phyloP scores from a whole-genome alignment of 1,140 invertebrate genomes.

The Semibalanus balanoides region DNA sequence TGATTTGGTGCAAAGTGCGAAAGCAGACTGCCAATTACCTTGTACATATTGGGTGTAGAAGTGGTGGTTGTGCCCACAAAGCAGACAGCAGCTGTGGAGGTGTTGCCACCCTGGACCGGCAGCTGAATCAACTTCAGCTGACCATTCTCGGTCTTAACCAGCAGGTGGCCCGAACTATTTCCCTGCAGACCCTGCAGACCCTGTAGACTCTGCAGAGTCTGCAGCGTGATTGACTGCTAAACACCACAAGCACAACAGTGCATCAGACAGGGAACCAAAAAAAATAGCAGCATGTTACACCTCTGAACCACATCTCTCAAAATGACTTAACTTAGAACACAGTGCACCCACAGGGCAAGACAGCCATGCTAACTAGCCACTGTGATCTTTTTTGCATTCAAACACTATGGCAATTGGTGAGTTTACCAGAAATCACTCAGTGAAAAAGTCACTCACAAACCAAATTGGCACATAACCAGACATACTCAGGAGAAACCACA shows the following conservation, averaged over 20 bases:
- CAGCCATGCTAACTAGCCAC: too few species aligned
- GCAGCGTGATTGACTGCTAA: constrained; percentile 58
- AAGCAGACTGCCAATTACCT: neutral
- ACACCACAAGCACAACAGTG: constrained; percentile 10
- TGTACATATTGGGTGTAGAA: constrained; percentile 3
- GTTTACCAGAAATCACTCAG: too few species aligned
- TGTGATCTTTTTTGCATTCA: too few species aligned
- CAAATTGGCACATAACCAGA: too few species aligned
- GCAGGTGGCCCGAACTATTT: constrained; percentile 68
- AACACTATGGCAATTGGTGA: too few species aligned
- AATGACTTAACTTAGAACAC: too few species aligned
- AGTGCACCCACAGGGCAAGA: too few species aligned
- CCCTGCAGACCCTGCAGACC: constrained; percentile 62
- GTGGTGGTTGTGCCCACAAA: neutral
- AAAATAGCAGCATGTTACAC: too few species aligned
- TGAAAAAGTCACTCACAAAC: too few species aligned
- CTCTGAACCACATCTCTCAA: too few species aligned
- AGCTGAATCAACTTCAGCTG: constrained; percentile 66
- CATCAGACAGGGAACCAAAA: constrained; percentile 19
- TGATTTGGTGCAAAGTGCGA: too few species aligned
- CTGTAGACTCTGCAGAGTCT: constrained; percentile 64
- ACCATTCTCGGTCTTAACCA: constrained; percentile 89
- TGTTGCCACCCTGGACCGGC: constrained; percentile 37
- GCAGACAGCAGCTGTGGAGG: constrained; percentile 13
- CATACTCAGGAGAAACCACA: too few species aligned